Conservation (phyloP, 2,888 invertebrate genomes). For the Drosophila demipolita region DNA sequence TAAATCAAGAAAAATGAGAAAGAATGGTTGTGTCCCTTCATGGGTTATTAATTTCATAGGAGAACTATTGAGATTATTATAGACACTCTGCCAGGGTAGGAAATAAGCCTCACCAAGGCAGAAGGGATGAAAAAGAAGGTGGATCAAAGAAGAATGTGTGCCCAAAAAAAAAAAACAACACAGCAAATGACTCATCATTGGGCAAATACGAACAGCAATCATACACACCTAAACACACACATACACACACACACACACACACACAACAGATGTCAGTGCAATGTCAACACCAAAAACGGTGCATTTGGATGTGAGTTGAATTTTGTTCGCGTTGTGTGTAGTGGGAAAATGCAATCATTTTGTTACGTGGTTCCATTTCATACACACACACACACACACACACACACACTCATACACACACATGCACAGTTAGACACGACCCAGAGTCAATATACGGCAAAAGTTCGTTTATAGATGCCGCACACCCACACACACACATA, state of each 20-base stretch:
- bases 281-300: slow-evolving; percentile 49
- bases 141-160: neutral
- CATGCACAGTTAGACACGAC: neutral
- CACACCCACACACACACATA: slow-evolving; percentile 10
- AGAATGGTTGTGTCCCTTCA: neutral
- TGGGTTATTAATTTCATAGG: neutral
- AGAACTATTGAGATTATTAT: neutral
- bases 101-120: neutral
- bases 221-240: slow-evolving; percentile 25
- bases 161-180: slow-evolving; percentile 59
- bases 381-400: slow-evolving; percentile 6
- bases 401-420: neutral
- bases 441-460: slow-evolving; percentile 68
- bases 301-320: slow-evolving; percentile 19
- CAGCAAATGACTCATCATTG: slow-evolving; percentile 66
- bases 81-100: neutral
- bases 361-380: slow-evolving; percentile 71
- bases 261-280: slow-evolving; percentile 15
- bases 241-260: slow-evolving; percentile 12
- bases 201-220: slow-evolving; percentile 43
- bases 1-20: neutral
- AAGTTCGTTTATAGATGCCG: slow-evolving; percentile 67
- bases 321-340: slow-evolving; percentile 59
- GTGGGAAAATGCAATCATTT: slow-evolving; percentile 74
- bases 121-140: neutral